A percentile compares a stretch with the other conserved stretches of the same genome.
Conservation (phyloP, 2,888 invertebrate species). For the Argyresthia goedartella region DNA sequence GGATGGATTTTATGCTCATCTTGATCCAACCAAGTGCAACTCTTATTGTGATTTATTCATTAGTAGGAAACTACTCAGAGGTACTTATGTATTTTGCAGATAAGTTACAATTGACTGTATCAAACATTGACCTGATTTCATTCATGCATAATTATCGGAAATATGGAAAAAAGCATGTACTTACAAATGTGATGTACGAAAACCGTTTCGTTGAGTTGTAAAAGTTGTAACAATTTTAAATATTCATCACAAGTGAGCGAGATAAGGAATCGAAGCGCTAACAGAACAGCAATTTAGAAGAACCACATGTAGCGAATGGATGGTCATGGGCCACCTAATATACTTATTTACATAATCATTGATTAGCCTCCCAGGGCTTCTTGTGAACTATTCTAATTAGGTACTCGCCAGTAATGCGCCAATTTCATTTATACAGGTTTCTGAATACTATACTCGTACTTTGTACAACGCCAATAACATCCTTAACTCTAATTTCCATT, state of each 20-base stretch:
- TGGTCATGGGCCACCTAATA: slow-evolving; percentile 31
- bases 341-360: slow-evolving; percentile 50
- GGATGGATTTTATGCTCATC: no score
- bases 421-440: slow-evolving; percentile 51
- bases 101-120: no score
- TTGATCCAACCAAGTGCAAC: no score
- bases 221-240: slow-evolving; percentile 33
- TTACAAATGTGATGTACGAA: not conserved
- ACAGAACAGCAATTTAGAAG: slow-evolving; percentile 28
- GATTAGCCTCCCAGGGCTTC: slow-evolving; percentile 60
- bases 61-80: no score
- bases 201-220: slow-evolving; percentile 15
- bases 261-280: not conserved
- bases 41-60: no score
- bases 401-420: slow-evolving; percentile 72
- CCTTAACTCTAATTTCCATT: slow-evolving; percentile 52
- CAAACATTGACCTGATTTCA: no score
- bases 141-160: no score
- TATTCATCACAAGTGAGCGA: not conserved
- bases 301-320: slow-evolving; percentile 47
- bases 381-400: slow-evolving; percentile 66
- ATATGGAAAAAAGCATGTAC: not conserved
- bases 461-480: slow-evolving; percentile 69
- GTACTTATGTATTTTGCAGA: no score
- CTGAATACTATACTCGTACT: slow-evolving; percentile 53